phyloP scores from a whole-genome alignment of 2,888 invertebrate genomes.

The Idaea straminata region DNA sequence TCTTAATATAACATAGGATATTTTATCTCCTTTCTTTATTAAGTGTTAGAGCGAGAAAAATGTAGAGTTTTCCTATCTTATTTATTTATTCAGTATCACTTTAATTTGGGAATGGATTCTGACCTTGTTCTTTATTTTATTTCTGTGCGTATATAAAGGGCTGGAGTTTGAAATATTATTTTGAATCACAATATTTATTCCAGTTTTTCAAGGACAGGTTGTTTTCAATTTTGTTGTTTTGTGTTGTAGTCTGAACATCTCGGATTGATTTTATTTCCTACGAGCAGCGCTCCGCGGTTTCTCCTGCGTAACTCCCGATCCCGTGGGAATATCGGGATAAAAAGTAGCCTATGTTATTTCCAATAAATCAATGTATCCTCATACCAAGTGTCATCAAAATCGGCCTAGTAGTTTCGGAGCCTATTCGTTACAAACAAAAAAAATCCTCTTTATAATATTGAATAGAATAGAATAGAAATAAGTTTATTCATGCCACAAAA shows the following conservation, averaged over 20 bases:
- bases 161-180: not conserved
- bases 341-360: too few relatives aligned
- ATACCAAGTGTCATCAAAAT: too few relatives aligned
- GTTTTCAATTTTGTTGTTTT: not conserved
- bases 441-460: too few relatives aligned
- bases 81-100: not conserved
- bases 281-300: too few relatives aligned
- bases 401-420: too few relatives aligned
- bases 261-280: too few relatives aligned
- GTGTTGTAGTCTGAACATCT: not conserved
- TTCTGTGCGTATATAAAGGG: not conserved
- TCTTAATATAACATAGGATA: not conserved
- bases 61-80: not conserved
- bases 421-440: too few relatives aligned
- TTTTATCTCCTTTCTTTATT: not conserved
- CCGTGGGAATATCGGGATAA: too few relatives aligned
- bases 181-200: not conserved
- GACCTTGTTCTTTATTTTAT: constrained; percentile 1
- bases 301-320: too few relatives aligned
- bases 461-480: too few relatives aligned
- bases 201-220: not conserved
- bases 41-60: not conserved
- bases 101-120: not conserved
- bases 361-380: too few relatives aligned
- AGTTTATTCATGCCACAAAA: too few relatives aligned